phyloP scores from a whole-genome alignment of 2,113 vertebrate genomes.

The Macrotis lagotis region DNA sequence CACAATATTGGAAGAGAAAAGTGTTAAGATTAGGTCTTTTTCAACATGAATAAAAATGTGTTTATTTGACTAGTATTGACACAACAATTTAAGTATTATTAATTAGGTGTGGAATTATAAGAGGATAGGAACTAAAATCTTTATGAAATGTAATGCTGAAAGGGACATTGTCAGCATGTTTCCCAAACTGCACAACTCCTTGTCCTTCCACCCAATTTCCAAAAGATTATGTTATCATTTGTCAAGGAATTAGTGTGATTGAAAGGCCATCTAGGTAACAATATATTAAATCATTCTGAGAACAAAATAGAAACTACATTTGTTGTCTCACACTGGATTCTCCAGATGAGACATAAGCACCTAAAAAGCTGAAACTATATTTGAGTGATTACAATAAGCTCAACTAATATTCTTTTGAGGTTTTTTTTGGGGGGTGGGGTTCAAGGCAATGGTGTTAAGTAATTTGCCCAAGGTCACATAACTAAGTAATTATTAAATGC shows the following conservation, averaged over 20 bases:
- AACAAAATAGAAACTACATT: background rate
- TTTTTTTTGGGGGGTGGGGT: no score
- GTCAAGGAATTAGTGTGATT: background rate
- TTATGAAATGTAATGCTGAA: background rate
- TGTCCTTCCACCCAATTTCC: background rate
- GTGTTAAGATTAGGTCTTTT: background rate
- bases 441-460: no score
- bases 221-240: background rate
- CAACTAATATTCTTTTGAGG: background rate
- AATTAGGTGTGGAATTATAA: background rate
- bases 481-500: no score
- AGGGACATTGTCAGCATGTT: background rate
- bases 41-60: background rate
- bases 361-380: background rate
- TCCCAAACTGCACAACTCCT: background rate
- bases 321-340: background rate
- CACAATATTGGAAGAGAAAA: background rate
- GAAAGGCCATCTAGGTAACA: background rate
- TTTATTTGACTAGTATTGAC: background rate
- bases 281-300: background rate
- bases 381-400: background rate
- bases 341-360: background rate
- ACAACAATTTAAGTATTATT: fast-evolving
- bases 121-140: background rate
- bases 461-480: no score